A percentile compares a stretch with the other conserved stretches of the same genome.
phyloP scores from a whole-genome alignment of 2,888 invertebrate genomes.

The Tetanocera ferruginea region DNA sequence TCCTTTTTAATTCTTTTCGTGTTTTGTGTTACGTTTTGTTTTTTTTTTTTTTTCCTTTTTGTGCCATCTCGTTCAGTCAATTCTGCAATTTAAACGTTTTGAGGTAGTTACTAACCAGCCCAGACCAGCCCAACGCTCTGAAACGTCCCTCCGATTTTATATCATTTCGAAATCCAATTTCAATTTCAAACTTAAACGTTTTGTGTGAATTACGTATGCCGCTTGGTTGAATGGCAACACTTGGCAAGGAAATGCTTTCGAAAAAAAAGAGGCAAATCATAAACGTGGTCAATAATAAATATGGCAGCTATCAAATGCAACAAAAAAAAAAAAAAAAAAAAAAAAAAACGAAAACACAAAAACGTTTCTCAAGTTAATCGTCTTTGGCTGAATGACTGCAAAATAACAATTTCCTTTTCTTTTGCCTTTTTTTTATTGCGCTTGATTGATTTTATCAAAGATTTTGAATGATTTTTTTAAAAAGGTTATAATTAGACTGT shows the following conservation, averaged over 20 bases:
- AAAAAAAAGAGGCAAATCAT: not conserved
- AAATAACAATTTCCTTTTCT: conserved; percentile 11
- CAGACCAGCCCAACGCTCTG: not conserved
- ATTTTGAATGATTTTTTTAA: not conserved
- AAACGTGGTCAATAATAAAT: conserved; percentile 32
- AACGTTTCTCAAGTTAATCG: conserved; percentile 9
- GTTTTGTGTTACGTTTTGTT: conserved; percentile 46
- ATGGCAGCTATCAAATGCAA: not conserved
- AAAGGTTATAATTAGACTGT: no score
- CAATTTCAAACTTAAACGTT: conserved; percentile 31
- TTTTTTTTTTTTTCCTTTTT: conserved; percentile 49
- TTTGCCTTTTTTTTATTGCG: not conserved
- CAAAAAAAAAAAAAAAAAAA: not conserved
- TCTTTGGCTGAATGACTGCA: conserved; percentile 9
- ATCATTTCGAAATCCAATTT: conserved; percentile 30
- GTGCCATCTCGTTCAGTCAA: conserved; percentile 26
- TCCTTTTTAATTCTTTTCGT: conserved; percentile 43
- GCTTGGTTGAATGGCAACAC: not conserved
- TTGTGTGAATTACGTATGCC: conserved; percentile 17
- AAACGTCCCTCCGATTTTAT: not conserved
- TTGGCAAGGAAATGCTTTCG: not conserved
- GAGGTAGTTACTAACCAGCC: not conserved
- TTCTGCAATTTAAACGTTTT: conserved; percentile 19
- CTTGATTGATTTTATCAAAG: not conserved
- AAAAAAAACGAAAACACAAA: not conserved